Base-by-base conservation (phyloP, 2,888 invertebrate species). In the Tachina fera region DNA sequence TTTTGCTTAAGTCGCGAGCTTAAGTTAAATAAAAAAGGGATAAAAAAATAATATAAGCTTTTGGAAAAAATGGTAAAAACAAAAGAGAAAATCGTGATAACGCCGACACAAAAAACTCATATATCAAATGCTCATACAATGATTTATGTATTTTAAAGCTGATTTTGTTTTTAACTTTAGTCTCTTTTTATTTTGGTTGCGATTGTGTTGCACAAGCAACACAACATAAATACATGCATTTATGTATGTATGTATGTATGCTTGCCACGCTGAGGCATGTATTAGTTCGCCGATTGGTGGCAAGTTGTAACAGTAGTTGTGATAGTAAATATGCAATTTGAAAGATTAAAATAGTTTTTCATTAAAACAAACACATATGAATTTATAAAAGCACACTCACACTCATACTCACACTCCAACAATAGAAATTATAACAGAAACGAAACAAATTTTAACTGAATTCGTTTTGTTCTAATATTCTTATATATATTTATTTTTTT, bases 121-220 rank as follows among this genome's bases (percentile, higher is more conserved):
- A 86, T 86, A 86, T 86, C 83, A 86, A 86, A 86, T 86, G 83
- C 76, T 86, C 85, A 71, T 76, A 14, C 83, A 80, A 86, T 86
- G 86, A 86, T 86, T 86, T 86, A 86, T 86, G 83, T 49, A 83
- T 86, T 86, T 79, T 86, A 86, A 86, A 86, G 83, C 86, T 86
- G 86, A 83, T 86, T 86, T 86, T 83, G 74, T 83, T 86, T 83
- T 86, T 58, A 86, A 82, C 78, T 82, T 82, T 78, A 6, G 9
- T 22, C 4, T 65, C 11, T 65, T 63, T 65, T 47, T 65, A 22
- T 47, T 19, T 14, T 47, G 13, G 51, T n/a, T 31, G 9, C 10
- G 16, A 49, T 11, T 49, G 10, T 67, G 49, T 49, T n/a, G 49
- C 49, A 39, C 61, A 16, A 63, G 16, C 6, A 22, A 5, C 31